Base-by-base conservation (phyloP, 2,888 invertebrate genomes). In the Diplolepis rosae region DNA sequence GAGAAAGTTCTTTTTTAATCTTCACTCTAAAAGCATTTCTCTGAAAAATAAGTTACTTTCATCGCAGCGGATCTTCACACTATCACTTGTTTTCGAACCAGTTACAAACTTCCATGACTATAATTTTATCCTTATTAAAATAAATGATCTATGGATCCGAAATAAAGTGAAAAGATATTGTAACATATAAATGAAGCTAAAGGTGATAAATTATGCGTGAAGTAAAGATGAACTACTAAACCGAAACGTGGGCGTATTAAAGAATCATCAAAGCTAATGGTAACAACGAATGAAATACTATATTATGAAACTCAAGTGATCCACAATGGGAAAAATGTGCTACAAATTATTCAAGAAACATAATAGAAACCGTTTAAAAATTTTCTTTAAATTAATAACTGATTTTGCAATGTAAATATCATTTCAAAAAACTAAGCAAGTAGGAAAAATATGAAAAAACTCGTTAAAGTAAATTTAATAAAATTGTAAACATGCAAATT, bases 1-100 rank as follows among this genome's bases (percentile, higher is more conserved):
- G 52, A 52, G 52, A 52, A 52, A 52, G 28, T 52, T n/a, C n/a
- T 52, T 28, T 52, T 52, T 28, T 27, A 3, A 28, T 52, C 52
- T 28, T 28, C 27, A 52, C n/a, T 9, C 45, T 18, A 48, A 15
- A 52, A n/a, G 27, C 27, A 27, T 13, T n/a, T n/a, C 7, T 52
- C 52, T 28, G 28, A 52, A 52, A 52, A 52, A 28, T 28, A 28
- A 52, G 52, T 27, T 15, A 27, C 52, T 52, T 52, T 52, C 52
- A 52, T 52, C 28, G 27, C 28, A 28, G 28, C 28, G 52, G 28
- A 28, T 27, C 27, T 28, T 51, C 7, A 9, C 18, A 45, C 13
- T 51, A 28, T 27, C 28, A 28, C 27, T 27, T 52, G n/a, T 28
- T 52, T 52, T 13, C n/a, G 7, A 28, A 7, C 27, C 27, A n/a